Conservation (phyloP, 2,113 vertebrate genomes). For the Aphyosemion australe region DNA sequence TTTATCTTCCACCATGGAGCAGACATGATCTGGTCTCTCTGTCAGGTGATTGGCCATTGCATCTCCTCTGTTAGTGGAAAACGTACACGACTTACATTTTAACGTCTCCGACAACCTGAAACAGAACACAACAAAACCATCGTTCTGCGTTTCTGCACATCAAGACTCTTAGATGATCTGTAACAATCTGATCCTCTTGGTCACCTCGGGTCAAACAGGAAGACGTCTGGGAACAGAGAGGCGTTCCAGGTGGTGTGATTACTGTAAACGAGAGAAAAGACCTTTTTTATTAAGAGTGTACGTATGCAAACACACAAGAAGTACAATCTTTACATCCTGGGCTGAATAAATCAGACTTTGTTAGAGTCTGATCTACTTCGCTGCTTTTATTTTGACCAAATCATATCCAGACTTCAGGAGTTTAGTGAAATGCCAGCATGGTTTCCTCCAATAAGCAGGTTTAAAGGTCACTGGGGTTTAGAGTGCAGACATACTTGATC, state of each 20-base stretch:
- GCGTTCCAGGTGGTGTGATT: constrained; percentile 43
- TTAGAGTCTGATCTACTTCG: not conserved
- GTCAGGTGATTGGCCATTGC: constrained; percentile 90
- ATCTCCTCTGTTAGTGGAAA: constrained; percentile 84
- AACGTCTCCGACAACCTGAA: constrained; percentile 76
- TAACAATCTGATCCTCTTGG: not conserved
- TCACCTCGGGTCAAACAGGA: constrained; percentile 24
- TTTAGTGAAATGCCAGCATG: too few species aligned
- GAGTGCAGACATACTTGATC: constrained; percentile 53
- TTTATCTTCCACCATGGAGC: constrained; percentile 38
- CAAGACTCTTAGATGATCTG: not conserved
- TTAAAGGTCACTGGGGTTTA: not conserved
- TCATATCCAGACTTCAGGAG: not conserved
- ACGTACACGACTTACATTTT: constrained; percentile 81
- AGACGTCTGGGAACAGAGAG: constrained; percentile 36
- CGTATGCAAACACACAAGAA: not conserved
- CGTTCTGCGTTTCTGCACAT: not conserved
- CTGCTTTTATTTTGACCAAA: not conserved
- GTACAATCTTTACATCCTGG: too few species aligned
- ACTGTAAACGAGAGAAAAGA: constrained; percentile 28
- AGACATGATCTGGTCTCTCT: constrained; percentile 80
- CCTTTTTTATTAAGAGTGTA: not conserved
- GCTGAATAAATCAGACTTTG: too few species aligned
- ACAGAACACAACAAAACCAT: constrained; percentile 13
- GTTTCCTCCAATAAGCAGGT: too few species aligned